Evolutionary conservation across 2,113 vertebrate species (phyloP).

Genomic region (Isichthys henryi): DNA sequence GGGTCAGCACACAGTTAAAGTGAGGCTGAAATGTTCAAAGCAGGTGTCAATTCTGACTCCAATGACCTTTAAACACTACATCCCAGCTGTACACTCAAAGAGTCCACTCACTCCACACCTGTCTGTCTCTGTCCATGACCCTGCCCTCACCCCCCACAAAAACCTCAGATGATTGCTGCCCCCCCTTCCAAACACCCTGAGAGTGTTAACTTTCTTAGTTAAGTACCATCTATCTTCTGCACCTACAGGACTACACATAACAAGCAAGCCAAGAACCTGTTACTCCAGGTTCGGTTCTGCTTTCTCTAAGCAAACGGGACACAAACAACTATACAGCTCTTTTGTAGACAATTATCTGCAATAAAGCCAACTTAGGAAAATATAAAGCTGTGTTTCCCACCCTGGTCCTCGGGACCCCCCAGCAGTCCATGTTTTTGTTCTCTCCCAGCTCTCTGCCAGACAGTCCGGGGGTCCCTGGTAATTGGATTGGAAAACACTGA

Average conservation of each 20-base stretch:
- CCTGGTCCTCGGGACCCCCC: background rate
- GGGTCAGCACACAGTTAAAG: constrained; percentile 30
- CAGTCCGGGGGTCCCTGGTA: background rate
- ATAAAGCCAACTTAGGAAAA: background rate
- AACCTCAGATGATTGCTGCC: constrained; percentile 10
- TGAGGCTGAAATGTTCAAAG: constrained; percentile 32
- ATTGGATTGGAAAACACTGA: background rate
- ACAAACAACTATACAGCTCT: constrained; percentile 3
- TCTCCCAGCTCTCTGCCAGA: background rate
- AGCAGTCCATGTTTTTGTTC: background rate
- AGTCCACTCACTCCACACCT: background rate
- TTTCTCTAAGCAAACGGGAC: background rate
- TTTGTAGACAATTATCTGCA: background rate
- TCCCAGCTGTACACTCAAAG: constrained; percentile 14
- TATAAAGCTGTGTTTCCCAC: background rate
- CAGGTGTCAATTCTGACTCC: constrained; percentile 46
- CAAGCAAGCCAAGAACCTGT: background rate
- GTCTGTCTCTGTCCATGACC: constrained; percentile 1
- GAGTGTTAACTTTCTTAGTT: background rate
- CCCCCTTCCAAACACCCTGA: constrained; percentile 18
- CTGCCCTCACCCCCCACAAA: background rate
- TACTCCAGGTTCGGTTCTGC: background rate
- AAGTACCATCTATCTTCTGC: constrained; percentile 22
- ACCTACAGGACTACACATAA: background rate
- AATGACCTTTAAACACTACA: constrained; percentile 23